phyloP scores from a whole-genome alignment of 2,797 vertebrate species.

The Phaenicophaeus curvirostris region DNA sequence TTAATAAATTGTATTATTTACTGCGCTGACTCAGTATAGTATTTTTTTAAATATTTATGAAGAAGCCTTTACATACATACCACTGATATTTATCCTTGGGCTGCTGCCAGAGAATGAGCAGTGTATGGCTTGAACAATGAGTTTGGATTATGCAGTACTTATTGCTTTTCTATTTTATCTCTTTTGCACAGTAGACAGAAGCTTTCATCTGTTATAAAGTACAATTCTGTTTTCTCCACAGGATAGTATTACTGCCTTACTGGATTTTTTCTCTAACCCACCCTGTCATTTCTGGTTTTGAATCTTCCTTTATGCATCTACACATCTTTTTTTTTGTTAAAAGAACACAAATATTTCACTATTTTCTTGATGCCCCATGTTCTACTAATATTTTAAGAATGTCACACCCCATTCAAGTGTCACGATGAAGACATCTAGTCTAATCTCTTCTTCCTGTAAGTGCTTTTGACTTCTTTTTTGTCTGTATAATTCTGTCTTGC shows the following conservation, averaged over 20 bases:
- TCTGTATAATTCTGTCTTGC: slow-evolving; percentile 32
- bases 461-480: slow-evolving; percentile 38
- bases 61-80: background rate
- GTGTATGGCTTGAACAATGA: slow-evolving; percentile 18
- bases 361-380: background rate
- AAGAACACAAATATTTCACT: slow-evolving; percentile 35
- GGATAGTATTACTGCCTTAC: background rate
- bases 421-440: slow-evolving; percentile 41
- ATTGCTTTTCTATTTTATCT: slow-evolving; percentile 39
- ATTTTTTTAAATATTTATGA: background rate
- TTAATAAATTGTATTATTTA: slow-evolving; percentile 34
- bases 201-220: slow-evolving; percentile 47
- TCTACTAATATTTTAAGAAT: slow-evolving; percentile 36
- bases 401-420: slow-evolving; percentile 25
- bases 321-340: background rate
- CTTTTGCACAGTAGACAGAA: slow-evolving; percentile 23
- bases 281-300: background rate
- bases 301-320: background rate
- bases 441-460: slow-evolving; percentile 31
- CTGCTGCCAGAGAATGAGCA: background rate
- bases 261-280: background rate
- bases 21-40: background rate
- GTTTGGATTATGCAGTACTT: slow-evolving; percentile 29
- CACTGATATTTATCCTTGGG: background rate
- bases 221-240: background rate